A percentile compares a stretch with the other conserved stretches of the same genome.
These are phyloP conservation scores for Lymantria dispar DNA, from an alignment of 2,888 invertebrate species.

Conservation along the genomic window DNA sequence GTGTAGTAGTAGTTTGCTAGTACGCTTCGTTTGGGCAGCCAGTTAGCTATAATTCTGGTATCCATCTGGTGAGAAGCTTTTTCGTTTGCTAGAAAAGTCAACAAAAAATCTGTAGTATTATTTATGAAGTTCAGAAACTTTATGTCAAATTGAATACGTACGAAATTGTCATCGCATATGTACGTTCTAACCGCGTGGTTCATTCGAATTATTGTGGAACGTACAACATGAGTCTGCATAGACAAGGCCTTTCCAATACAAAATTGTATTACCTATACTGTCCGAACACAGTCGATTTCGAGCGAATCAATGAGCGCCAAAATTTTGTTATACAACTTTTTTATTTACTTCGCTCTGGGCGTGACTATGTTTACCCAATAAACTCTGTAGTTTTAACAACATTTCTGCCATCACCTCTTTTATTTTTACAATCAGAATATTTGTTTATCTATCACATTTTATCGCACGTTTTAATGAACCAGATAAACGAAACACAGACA, in stretches of 20 bases:
- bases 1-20: too few species aligned
- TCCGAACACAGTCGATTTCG: constrained; percentile 20
- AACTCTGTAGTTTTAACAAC: constrained; percentile 14
- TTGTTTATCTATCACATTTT: too few species aligned
- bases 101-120: too few species aligned
- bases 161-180: constrained; percentile 3
- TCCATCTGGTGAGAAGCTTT: too few species aligned
- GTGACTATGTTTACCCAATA: constrained; percentile 21
- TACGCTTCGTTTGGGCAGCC: too few species aligned
- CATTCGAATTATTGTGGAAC: constrained; percentile 1
- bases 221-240: background rate
- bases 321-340: constrained; percentile 22
- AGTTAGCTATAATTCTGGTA: too few species aligned
- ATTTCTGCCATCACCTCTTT: too few species aligned
- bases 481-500: too few species aligned
- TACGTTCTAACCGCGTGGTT: background rate
- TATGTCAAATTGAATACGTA: background rate
- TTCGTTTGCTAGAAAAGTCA: too few species aligned
- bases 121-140: too few species aligned
- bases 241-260: constrained; percentile 4
- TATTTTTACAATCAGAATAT: too few species aligned
- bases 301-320: constrained; percentile 18
- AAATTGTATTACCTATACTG: constrained; percentile 22
- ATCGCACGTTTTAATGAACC: too few species aligned
- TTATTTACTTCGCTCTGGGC: constrained; percentile 12